Percentiles rank a stretch among this genome's conserved stretches.
Evolutionary conservation across 1,140 invertebrate genomes (phyloP).

Genomic region (Apis mellifera): DNA sequence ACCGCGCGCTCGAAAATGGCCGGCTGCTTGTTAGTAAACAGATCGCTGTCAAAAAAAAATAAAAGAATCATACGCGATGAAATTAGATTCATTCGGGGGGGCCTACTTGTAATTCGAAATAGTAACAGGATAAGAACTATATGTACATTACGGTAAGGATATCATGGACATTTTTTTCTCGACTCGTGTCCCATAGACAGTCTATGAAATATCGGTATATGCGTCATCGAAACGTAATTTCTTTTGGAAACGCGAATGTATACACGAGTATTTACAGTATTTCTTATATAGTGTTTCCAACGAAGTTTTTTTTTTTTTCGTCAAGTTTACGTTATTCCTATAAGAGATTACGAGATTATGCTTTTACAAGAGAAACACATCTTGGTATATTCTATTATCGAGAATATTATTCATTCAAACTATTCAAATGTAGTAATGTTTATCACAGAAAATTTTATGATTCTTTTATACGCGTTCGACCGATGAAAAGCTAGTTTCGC

Average conservation of each 20-base stretch:
- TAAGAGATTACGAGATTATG: neutral
- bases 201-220: neutral
- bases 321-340: neutral
- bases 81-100: neutral
- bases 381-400: neutral
- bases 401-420: neutral
- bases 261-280: too few relatives aligned
- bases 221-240: neutral
- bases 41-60: slow-evolving; percentile 47
- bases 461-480: neutral
- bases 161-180: too few relatives aligned
- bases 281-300: neutral
- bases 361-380: neutral
- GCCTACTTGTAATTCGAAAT: neutral
- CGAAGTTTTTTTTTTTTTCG: neutral
- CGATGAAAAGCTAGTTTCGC: neutral
- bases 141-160: neutral
- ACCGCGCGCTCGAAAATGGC: slow-evolving; percentile 67
- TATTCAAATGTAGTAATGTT: neutral
- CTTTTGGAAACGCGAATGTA: neutral
- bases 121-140: neutral
- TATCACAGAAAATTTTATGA: neutral
- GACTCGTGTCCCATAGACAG: too few relatives aligned
- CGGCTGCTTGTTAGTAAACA: slow-evolving; percentile 69
- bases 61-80: neutral